Evolutionary conservation across 2,888 invertebrate genomes (phyloP).

Genomic region (Adineta ricciae): DNA sequence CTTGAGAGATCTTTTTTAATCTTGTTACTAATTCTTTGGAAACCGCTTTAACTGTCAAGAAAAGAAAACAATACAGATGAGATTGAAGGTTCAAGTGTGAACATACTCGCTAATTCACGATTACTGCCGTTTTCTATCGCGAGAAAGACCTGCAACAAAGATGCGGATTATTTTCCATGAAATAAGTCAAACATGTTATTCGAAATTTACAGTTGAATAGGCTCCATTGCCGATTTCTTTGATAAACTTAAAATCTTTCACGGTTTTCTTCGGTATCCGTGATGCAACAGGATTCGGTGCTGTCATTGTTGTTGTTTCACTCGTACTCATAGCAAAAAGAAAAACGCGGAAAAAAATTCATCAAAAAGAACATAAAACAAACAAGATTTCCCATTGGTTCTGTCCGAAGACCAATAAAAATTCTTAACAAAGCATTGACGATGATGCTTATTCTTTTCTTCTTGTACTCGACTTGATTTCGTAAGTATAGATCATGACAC

Average conservation of each 20-base stretch:
- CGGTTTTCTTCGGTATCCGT: not conserved
- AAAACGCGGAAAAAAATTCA: not conserved
- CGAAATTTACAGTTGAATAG: conserved; percentile 30
- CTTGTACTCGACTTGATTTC: not conserved
- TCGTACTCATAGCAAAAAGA: not conserved
- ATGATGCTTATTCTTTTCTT: too few relatives aligned
- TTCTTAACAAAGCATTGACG: too few relatives aligned
- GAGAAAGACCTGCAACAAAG: conserved; percentile 16
- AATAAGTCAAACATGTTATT: too few relatives aligned
- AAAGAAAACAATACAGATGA: not conserved
- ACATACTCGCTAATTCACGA: conserved; percentile 26
- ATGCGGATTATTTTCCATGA: not conserved
- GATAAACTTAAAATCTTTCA: conserved; percentile 31
- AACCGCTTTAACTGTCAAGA: conserved; percentile 28
- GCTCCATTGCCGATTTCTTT: conserved; percentile 34
- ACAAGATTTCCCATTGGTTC: not conserved
- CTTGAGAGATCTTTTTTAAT: conserved; percentile 82
- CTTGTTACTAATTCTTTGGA: conserved; percentile 59
- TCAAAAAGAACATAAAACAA: not conserved
- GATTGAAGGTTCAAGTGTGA: not conserved
- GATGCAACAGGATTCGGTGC: not conserved
- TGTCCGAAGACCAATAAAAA: not conserved
- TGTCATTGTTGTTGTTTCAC: not conserved
- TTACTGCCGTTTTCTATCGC: not conserved
- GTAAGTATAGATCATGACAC: not conserved